Evolutionary conservation across 2,888 invertebrate species (phyloP), one percentile per base, ranked within the genome.

Genomic region (Nephrocerus scutellatus): DNA sequence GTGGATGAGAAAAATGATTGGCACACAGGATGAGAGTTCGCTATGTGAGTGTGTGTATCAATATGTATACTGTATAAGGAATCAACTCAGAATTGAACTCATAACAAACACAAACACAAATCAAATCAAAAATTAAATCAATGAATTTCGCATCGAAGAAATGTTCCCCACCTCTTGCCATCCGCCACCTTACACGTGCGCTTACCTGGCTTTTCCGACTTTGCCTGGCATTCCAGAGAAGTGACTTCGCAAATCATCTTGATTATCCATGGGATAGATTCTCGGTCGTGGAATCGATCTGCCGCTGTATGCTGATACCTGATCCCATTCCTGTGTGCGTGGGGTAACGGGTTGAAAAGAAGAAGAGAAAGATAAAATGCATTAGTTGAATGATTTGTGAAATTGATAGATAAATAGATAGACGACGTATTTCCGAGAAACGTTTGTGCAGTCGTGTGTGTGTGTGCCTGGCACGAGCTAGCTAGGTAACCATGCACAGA

Each of bases 271-370:
- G 15, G 81, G 77, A 70, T 87, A 91, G 65, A 90, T 85, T 55
- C 88, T 76, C 32, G 90, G 89, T 51, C 91, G 74, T 47, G 89
- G 89, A 66, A 88, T 86, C 57, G 89, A 90, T 60, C 90, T 79
- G 50, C 86, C 84, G 66, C 91, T 91, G 66, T 91, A 91, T 35
- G 86, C 87, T 26, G 91, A 92, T 46, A 90, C 84, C 63, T 84
- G 84, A 64, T 86, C 86, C 85, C 85, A 86, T 64, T 86, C 86
- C 72, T 76, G 46, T 13, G n/a, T n/a, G n/a, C n/a, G n/a, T n/a
- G n/a, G n/a, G n/a, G n/a, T n/a, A n/a, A n/a, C n/a, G n/a, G n/a
- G n/a, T n/a, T n/a, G n/a, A n/a, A n/a, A n/a, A n/a, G n/a, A n/a
- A n/a, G n/a, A n/a, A n/a, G n/a, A n/a, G n/a, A n/a, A n/a, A n/a